Base-by-base conservation (phyloP, 2,888 invertebrate species). In the Clanis bilineata region DNA sequence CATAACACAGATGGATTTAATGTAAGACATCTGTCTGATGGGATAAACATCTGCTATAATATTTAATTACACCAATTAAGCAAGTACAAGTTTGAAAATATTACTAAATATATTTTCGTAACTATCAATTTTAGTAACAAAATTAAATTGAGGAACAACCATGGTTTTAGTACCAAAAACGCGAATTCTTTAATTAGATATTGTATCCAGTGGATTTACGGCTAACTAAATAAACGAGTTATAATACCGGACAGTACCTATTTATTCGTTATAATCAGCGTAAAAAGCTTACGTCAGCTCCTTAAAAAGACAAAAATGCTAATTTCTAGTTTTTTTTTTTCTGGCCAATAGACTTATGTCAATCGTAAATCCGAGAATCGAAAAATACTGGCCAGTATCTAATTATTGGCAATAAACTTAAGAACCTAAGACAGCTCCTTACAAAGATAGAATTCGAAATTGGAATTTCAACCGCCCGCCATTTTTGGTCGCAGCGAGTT, bases 401-500 rank as follows among this genome's bases (percentile, higher is more conserved):
- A 4, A 36, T 12, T 36, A 36, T 32, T 61, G 59, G 59, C 7
- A 57, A 62, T 58, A 63, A 54, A 10, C 22, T 45, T 41, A 43
- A 22, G 32, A 59, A 59, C 15, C 28, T 32, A 56, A 44, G 41
- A 23, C 43, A 43, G 18, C 6, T 56, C 51, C 32, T 56, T 28
- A 41, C 41, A 32, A 36, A 43, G 25, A 54, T 55, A 28, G 28
- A 59, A 22, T 54, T 22, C 60, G 64, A 70, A 72, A 72, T 69
- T 71, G 63, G 69, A 72, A 73, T 70, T 66, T 66, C 62, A 62
- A 71, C 65, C 64, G 63, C 66, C 62, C 66, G 71, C 74, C 81
- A 78, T 84, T 86, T 82, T 85, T 68, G 84, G 80, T 76, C 62
- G 62, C 63, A 51, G 61, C n/a, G 67, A 77, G 88, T 79, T 82